A percentile compares a stretch with the other conserved stretches of the same genome.
These are phyloP conservation scores for Leptinotarsa texana DNA, from an alignment of 1,140 invertebrate genomes.

Conservation along the genomic window DNA sequence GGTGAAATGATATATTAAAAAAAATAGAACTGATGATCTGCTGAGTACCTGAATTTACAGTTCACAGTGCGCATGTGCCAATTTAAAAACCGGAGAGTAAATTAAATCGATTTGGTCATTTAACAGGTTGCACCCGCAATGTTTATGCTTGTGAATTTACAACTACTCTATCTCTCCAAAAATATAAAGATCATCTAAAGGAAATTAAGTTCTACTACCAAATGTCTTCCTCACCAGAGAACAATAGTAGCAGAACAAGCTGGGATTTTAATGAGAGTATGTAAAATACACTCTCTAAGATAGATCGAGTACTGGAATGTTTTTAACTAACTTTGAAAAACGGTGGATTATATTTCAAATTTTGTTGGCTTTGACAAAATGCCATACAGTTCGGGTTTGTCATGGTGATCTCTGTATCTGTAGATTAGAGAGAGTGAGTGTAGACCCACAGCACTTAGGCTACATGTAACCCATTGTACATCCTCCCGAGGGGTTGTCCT, in stretches of 20 bases:
- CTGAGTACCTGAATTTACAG: too few relatives aligned
- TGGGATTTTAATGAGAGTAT: constrained; percentile 92
- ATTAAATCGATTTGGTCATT: too few relatives aligned
- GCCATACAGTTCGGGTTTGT: constrained; percentile 89
- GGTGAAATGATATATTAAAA: too few relatives aligned
- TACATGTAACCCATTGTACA: too few relatives aligned
- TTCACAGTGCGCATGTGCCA: too few relatives aligned
- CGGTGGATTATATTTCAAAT: constrained; percentile 99
- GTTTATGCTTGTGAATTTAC: too few relatives aligned
- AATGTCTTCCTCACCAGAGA: constrained; percentile 91
- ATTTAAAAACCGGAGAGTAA: too few relatives aligned
- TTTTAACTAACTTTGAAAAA: constrained; percentile 92
- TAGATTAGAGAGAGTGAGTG: too few relatives aligned
- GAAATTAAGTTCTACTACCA: constrained; percentile 85
- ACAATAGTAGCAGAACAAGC: constrained; percentile 90
- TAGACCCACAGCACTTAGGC: too few relatives aligned
- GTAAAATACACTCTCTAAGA: constrained; percentile 98
- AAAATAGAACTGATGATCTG: too few relatives aligned
- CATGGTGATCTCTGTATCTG: constrained; percentile 66
- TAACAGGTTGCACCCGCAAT: too few relatives aligned
- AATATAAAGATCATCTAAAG: constrained; percentile 82
- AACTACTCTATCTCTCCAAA: constrained; percentile 81
- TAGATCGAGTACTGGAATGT: constrained; percentile 95
- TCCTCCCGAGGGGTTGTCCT: too few relatives aligned
- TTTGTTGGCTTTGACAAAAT: constrained; percentile 90